Evolutionary conservation across 2,113 vertebrate species (phyloP).

Genomic region (Hoplias malabaricus): DNA sequence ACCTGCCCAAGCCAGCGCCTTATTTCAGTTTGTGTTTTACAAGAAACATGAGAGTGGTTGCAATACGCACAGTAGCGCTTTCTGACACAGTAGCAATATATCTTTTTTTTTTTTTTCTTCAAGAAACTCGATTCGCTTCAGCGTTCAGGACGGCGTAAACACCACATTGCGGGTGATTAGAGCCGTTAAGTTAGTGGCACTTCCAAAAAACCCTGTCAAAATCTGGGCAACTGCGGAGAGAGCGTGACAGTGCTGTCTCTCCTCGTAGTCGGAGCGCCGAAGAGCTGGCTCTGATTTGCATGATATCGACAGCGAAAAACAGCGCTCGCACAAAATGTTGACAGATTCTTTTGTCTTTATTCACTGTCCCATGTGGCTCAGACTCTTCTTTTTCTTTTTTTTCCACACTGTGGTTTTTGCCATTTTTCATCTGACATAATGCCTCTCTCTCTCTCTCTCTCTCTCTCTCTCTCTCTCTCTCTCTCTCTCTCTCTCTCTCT

Average conservation of each 20-base stretch:
- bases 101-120: conserved; percentile 42
- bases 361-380: conserved; percentile 77
- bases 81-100: conserved; percentile 51
- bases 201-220: conserved; percentile 80
- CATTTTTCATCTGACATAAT: conserved; percentile 74
- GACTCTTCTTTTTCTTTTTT: conserved; percentile 59
- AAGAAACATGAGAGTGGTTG: neutral
- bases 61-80: neutral
- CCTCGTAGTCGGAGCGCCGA: conserved; percentile 68
- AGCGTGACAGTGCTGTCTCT: conserved; percentile 77
- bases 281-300: conserved; percentile 75
- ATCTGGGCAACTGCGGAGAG: conserved; percentile 72
- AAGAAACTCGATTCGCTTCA: conserved; percentile 49
- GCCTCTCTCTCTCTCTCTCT: conserved; percentile 62
- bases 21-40: neutral
- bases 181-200: conserved; percentile 76
- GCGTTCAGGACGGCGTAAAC: conserved; percentile 68
- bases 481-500: conserved; percentile 61
- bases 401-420: conserved; percentile 49
- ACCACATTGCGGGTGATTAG: conserved; percentile 77
- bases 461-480: conserved; percentile 70
- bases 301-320: conserved; percentile 80
- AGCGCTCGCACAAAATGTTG: conserved; percentile 69
- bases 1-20: neutral
- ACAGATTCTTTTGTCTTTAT: conserved; percentile 80